Percentiles rank a stretch among this genome's conserved stretches.
These are phyloP conservation scores for Halcyon leucocephala DNA, from an alignment of 2,797 vertebrate species.

Conservation along the genomic window DNA sequence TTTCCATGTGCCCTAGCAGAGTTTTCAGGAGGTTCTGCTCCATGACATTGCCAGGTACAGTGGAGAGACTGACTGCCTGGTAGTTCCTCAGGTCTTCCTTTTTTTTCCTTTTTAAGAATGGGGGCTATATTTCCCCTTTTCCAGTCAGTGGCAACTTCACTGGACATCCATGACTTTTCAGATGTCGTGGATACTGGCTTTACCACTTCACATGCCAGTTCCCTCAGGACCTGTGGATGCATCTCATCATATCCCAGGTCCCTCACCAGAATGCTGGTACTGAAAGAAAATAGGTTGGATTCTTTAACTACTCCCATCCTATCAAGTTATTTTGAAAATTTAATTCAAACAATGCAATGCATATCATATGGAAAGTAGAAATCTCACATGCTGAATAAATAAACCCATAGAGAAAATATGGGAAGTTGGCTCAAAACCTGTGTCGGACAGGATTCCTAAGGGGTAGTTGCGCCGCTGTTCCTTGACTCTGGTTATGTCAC, in stretches of 20 bases:
- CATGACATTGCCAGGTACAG: too few relatives aligned
- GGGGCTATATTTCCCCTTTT: too few relatives aligned
- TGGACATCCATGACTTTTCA: too few relatives aligned
- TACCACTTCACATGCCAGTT: neutral
- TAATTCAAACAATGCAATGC: neutral
- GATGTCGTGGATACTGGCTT: neutral
- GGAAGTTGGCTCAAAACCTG: neutral
- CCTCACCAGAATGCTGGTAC: neutral
- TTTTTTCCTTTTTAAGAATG: too few relatives aligned
- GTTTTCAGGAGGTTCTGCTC: too few relatives aligned
- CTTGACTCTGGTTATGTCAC: neutral
- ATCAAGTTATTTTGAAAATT: neutral
- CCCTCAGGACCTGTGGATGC: neutral
- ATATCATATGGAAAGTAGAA: neutral
- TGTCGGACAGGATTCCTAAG: neutral
- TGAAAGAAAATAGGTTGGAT: neutral
- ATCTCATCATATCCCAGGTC: neutral
- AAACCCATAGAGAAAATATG: neutral
- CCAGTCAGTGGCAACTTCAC: too few relatives aligned
- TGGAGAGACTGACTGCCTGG: too few relatives aligned
- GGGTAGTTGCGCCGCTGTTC: neutral
- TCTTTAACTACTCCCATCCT: neutral
- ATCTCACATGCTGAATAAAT: neutral
- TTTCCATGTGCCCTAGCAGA: too few relatives aligned
- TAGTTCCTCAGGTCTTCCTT: too few relatives aligned